Evolutionary conservation across 2,113 vertebrate species (phyloP).

Genomic region (Mormyrus iriodes): DNA sequence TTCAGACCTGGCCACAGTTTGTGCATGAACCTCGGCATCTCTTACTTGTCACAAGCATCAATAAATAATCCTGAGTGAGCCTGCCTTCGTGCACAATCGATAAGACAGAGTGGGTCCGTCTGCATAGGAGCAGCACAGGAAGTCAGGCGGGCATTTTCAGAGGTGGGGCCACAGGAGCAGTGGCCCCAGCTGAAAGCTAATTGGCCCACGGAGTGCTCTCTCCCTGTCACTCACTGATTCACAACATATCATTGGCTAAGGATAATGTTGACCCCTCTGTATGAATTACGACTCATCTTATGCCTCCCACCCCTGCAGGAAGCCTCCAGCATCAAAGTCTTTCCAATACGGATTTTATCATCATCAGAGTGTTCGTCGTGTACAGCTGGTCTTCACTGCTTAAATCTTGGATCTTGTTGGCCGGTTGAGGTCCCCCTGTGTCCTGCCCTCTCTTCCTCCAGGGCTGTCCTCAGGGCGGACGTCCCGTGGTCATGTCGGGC

Average conservation of each 20-base stretch:
- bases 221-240: background rate
- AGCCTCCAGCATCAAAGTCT: background rate
- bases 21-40: background rate
- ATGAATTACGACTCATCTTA: background rate
- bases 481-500: no score
- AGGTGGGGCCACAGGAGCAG: background rate
- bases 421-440: no score
- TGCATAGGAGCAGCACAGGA: background rate
- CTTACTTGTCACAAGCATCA: background rate
- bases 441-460: background rate
- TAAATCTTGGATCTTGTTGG: background rate
- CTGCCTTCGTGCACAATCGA: background rate
- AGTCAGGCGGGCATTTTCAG: background rate
- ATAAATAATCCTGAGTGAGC: constrained; percentile 23
- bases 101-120: background rate
- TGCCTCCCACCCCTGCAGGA: background rate
- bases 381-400: constrained; percentile 12
- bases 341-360: background rate
- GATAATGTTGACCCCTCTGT: background rate
- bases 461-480: background rate
- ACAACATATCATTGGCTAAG: background rate
- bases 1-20: background rate
- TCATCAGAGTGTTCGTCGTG: constrained; percentile 1
- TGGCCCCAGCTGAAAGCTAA: background rate
- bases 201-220: background rate